Base-by-base conservation (phyloP, 2,113 vertebrate species). In the Carassius carassius region DNA sequence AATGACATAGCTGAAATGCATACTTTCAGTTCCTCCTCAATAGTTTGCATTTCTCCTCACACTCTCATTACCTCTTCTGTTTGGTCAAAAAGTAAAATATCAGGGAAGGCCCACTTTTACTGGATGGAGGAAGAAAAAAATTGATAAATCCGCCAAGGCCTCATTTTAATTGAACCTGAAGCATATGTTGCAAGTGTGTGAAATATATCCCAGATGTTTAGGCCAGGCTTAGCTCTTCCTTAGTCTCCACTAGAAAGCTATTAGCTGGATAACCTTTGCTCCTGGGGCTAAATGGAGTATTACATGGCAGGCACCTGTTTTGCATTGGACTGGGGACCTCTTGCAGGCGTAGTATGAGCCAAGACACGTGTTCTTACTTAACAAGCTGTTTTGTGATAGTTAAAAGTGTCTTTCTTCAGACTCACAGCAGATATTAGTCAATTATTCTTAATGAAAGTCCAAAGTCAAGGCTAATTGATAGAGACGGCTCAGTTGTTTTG, bases 101-200 rank as follows among this genome's bases (percentile, higher is more conserved):
- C 96, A 96, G 93, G 91, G 88, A 91, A 93, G 94, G 94, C 93
- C 92, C 67, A 91, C 87, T 93, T 93, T 92, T 92, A 93, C 91
- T 90, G 89, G 88, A 87, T 82, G 87, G 91, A 80, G 85, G 81
- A 94, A 94, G 91, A 92, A 93, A 95, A 94, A 96, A 94, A 97
- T 96, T 96, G 97, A 97, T 97, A 98, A 97, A 97, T 95, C 95
- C 96, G 96, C 96, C 96, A 97, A 96, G 96, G 94, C 93, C 94
- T 97, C 95, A 94, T 96, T 97, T 97, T 97, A 96, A 97, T 97
- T 98, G 96, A 98, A 98, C 95, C 94, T 95, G 95, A 98, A 98
- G 96, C 96, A 96, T 95, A 94, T 96, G 95, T 96, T 96, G 95
- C 96, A 96, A 96, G 96, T 95, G 95, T 95, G 94, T 95, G 94